Percentiles rank a stretch among this genome's conserved stretches.
Evolutionary conservation across 2,888 invertebrate species (phyloP).

Genomic region (Ornithoptera priamus): DNA sequence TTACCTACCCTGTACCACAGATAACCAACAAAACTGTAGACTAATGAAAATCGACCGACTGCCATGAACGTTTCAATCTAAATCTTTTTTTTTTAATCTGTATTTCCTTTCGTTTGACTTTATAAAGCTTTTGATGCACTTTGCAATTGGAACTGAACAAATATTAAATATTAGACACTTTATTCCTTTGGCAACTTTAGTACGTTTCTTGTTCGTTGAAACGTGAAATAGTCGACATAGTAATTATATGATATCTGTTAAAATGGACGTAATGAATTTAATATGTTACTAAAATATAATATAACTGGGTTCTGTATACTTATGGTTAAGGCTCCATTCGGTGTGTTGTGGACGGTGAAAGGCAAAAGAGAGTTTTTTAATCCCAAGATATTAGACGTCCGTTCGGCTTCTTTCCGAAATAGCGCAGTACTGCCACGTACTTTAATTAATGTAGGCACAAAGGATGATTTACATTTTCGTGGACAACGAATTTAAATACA

Average conservation of each 20-base stretch:
- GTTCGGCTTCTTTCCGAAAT: slow-evolving; percentile 24
- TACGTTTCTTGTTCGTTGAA: too few species aligned
- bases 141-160: too few species aligned
- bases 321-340: slow-evolving; percentile 15
- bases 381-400: slow-evolving; percentile 30
- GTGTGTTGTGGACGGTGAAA: slow-evolving; percentile 20
- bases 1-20: slow-evolving; percentile 22
- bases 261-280: too few species aligned
- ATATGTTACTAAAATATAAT: not conserved
- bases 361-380: slow-evolving; percentile 27
- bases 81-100: too few species aligned
- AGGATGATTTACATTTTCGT: slow-evolving; percentile 30
- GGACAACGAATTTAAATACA: slow-evolving; percentile 27
- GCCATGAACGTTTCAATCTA: too few species aligned
- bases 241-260: too few species aligned
- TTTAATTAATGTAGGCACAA: slow-evolving; percentile 31
- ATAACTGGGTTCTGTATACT: not conserved
- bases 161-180: too few species aligned
- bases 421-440: slow-evolving; percentile 21
- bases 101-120: too few species aligned
- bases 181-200: too few species aligned
- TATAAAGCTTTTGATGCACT: too few species aligned
- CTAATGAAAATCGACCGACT: not conserved
- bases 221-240: too few species aligned
- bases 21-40: not conserved